Conservation (phyloP, 1,140 invertebrate genomes). For the Leucophenga varia region DNA sequence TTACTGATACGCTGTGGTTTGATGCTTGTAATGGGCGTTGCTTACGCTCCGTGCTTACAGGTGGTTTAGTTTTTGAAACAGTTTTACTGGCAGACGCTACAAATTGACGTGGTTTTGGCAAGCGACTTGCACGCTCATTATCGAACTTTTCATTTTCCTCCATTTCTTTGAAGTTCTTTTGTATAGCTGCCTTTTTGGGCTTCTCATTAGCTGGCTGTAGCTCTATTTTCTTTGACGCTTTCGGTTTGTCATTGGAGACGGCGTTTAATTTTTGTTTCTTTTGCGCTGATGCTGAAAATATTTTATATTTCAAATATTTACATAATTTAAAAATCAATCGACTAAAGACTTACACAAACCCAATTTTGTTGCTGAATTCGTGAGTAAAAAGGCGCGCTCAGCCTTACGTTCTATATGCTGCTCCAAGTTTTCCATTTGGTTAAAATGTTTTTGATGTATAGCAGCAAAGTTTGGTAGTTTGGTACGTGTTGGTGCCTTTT, state of each 20-base stretch:
- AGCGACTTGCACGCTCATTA: slow-evolving; percentile 17
- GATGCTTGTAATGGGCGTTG: too few relatives aligned
- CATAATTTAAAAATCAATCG: slow-evolving; percentile 1
- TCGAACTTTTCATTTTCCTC: background rate
- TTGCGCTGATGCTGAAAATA: slow-evolving; percentile 14
- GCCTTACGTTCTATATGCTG: slow-evolving; percentile 61
- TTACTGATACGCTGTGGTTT: slow-evolving; percentile 4
- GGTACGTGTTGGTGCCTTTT: slow-evolving; percentile 30
- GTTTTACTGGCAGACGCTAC: slow-evolving; percentile 4
- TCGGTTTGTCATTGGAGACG: background rate
- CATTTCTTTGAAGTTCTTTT: too few relatives aligned
- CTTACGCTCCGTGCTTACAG: too few relatives aligned
- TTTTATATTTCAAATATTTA: background rate
- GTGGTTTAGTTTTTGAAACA: background rate
- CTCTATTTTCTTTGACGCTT: slow-evolving; percentile 20
- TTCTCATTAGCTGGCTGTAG: background rate
- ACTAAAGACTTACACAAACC: slow-evolving; percentile 7
- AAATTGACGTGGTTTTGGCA: slow-evolving; percentile 14
- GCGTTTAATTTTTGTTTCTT: slow-evolving; percentile 6
- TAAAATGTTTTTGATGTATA: slow-evolving; percentile 65
- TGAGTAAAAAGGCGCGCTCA: slow-evolving; percentile 57
- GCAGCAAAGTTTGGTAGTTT: slow-evolving; percentile 67
- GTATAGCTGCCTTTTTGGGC: too few relatives aligned
- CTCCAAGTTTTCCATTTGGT: slow-evolving; percentile 65
- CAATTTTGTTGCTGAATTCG: slow-evolving; percentile 26